Percentiles rank a stretch among this genome's conserved stretches.
Evolutionary conservation across 1,140 invertebrate genomes (phyloP).

Genomic region (Capitella teleta): DNA sequence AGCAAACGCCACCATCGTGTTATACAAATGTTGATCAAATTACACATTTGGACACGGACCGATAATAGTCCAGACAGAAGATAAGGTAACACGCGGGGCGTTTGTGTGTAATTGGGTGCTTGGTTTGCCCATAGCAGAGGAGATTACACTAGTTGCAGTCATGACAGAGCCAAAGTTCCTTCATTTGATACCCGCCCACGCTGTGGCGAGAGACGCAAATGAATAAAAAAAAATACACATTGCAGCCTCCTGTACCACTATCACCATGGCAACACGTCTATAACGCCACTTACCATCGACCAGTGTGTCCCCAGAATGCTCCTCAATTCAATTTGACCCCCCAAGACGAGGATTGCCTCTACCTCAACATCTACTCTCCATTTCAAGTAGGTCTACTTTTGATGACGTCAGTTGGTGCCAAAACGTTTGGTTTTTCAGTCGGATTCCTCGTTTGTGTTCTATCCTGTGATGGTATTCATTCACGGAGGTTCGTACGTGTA

Average conservation of each 20-base stretch:
- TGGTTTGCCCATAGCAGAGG: too few relatives aligned
- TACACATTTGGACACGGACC: too few relatives aligned
- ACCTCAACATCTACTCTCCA: constrained; percentile 16
- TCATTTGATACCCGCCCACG: too few relatives aligned
- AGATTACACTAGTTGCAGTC: too few relatives aligned
- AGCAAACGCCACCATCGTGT: too few relatives aligned
- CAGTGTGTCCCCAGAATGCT: constrained; percentile 9
- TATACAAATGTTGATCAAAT: too few relatives aligned
- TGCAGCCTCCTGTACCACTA: constrained; percentile 1
- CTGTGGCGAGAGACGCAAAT: too few relatives aligned
- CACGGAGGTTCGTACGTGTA: constrained; percentile 14
- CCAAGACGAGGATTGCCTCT: constrained; percentile 14
- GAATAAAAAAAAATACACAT: too few relatives aligned
- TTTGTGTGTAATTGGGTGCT: too few relatives aligned
- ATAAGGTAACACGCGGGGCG: too few relatives aligned
- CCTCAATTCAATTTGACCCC: background rate
- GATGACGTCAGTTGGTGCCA: background rate
- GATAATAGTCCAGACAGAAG: too few relatives aligned
- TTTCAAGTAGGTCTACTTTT: constrained; percentile 5
- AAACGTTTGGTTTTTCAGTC: background rate
- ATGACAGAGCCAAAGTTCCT: too few relatives aligned
- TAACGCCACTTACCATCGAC: background rate
- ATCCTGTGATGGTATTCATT: constrained; percentile 14
- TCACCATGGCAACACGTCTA: constrained; percentile 4
- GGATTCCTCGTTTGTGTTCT: background rate